Base-by-base conservation (phyloP, 1,140 invertebrate species). In the Euborellia annulipes region DNA sequence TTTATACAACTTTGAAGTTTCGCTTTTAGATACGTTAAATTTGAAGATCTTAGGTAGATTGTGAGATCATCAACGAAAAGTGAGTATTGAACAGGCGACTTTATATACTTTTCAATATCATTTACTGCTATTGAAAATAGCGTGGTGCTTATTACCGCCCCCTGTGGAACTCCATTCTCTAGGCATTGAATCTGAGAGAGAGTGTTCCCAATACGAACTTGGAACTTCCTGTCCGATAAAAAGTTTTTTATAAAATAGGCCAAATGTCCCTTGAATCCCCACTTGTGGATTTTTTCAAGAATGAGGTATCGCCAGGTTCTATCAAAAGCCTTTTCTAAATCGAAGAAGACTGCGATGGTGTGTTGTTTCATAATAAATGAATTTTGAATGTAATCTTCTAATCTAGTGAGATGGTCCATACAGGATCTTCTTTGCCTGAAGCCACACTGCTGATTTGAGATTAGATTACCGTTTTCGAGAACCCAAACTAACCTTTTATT, bases 131-230 rank as follows among this genome's bases (percentile, higher is more conserved):
- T 40, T 13, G 37, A 22, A 36, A 47, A 47, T 19, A 47, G 32
- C 1, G 27, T 47, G 14, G 41, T 39, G 1, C 20, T 27, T 2
- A 47, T 18, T 36, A 32, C 8, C n/a, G 27, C 23, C 2, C 46
- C 38, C 36, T 43, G 46, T 2, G 46, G 46, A 2, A 48, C 21
- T 3, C 41, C 46, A 18, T 48, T 48, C 37, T 48, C 40, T 36
- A 42, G 46, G 1, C 13, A 14, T 7, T 39, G 30, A 1, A 3
- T 19, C 3, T 40, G 18, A 4, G 38, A 45, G 9, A 36, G 14
- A 20, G 23, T 34, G 43, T 36, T 36, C 21, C 17, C 21, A 34
- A 34, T 21, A 36, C 36, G 32, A 8, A 45, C 43, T 36, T 36
- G 43, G 16, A 45, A 45, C 3, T 19, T 36, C 2, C 36, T 11